Conservation (phyloP, 2,113 vertebrate genomes). For the Cavia aperea region DNA sequence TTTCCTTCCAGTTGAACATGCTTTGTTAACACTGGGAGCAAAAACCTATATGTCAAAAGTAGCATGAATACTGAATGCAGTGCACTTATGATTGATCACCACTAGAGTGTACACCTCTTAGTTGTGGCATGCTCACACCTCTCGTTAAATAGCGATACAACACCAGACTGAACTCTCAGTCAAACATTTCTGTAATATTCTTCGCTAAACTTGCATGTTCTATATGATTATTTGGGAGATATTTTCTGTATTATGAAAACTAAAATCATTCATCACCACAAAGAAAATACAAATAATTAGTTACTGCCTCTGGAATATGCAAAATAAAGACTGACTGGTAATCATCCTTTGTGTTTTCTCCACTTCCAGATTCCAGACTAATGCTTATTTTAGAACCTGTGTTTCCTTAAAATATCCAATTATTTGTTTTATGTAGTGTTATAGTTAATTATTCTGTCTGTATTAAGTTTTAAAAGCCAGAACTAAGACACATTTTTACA, state of each 20-base stretch:
- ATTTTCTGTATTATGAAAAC: background rate
- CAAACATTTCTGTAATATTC: background rate
- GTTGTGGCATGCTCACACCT: background rate
- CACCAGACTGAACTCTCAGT: background rate
- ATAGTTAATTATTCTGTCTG: constrained; percentile 11
- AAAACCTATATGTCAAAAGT: background rate
- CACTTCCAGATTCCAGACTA: background rate
- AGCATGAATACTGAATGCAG: background rate
- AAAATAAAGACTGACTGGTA: background rate
- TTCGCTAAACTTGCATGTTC: background rate
- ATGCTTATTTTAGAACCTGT: background rate
- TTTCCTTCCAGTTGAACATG: background rate
- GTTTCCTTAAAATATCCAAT: background rate
- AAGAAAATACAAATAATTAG: background rate
- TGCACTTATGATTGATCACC: background rate
- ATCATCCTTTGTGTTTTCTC: background rate
- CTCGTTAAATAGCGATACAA: background rate
- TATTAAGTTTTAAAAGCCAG: background rate
- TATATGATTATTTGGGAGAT: background rate
- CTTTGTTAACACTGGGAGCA: background rate
- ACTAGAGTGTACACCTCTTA: background rate
- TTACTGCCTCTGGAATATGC: background rate
- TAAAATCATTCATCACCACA: background rate
- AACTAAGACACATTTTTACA: background rate
- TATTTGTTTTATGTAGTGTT: background rate